These are phyloP conservation scores for Tetragonula clypearis DNA, from an alignment of 1,140 invertebrate genomes.

Conservation along the genomic window DNA sequence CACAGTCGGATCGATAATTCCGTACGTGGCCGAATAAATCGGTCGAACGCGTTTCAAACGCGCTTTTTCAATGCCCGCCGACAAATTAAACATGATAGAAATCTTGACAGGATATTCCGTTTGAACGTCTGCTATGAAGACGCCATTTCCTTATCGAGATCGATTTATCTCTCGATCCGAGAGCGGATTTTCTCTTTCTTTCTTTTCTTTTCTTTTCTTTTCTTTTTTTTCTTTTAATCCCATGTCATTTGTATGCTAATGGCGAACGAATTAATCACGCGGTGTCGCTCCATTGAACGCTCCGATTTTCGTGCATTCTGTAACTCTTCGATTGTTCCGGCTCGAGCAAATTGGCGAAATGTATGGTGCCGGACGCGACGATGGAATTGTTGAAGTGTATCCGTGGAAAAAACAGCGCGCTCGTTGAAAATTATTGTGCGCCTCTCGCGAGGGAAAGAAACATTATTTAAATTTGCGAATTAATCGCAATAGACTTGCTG, in stretches of 20 bases:
- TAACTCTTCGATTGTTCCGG: neutral
- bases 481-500: too few relatives aligned
- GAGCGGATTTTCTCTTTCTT: neutral
- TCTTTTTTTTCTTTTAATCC: too few relatives aligned
- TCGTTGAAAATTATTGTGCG: too few relatives aligned
- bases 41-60: neutral
- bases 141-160: neutral
- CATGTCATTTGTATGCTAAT: neutral
- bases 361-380: neutral
- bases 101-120: neutral
- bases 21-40: neutral
- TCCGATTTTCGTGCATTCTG: too few relatives aligned
- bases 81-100: conserved; percentile 42
- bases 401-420: too few relatives aligned
- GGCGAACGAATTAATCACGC: conserved; percentile 16
- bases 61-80: neutral
- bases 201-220: too few relatives aligned
- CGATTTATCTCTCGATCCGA: neutral
- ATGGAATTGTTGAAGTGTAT: too few relatives aligned
- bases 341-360: neutral
- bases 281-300: neutral
- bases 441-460: too few relatives aligned
- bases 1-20: conserved; percentile 1
- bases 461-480: too few relatives aligned
- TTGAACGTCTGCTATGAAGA: neutral